Evolutionary conservation across 1,140 invertebrate genomes (phyloP), one percentile per base, ranked within the genome.

Genomic region (Trichonephila clavata): DNA sequence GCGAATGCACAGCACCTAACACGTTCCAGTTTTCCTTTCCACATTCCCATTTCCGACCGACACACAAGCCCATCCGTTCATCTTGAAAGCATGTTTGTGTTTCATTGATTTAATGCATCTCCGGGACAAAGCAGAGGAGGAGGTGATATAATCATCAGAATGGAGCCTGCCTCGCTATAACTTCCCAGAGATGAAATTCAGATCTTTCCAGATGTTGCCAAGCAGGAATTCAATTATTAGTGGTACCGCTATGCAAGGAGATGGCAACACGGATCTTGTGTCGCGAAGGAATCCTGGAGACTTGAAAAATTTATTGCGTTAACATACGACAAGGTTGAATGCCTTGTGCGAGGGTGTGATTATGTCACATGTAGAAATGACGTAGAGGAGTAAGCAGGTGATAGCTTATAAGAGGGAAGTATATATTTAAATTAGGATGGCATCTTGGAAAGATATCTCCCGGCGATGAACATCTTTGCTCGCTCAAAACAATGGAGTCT

Each of bases 11-110:
- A 50, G 50, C 27, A 21, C 8, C 86, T 32, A 87, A 87, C 86
- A 87, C 86, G 60, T 87, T 60, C 60, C 50, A 18, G 63, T 63
- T 60, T 39, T 27, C 65, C 21, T 60, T 63, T 18, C 65, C 21
- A 20, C 59, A 68, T 89, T 77, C 87, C 27, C 60, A 65, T 71
- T 87, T 89, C 39, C 14, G 60, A 18, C 68, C 57, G 57, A 90
- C 68, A 59, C 60, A 21, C 61, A 50, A 65, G 24, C 68, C 50
- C 50, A 27, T 88, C 88, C 27, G 24, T 90, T 90, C 88, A 90
- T 90, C 88, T 80, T 81, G 88, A 90, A 90, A 90, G 88, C 88
- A 81, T 90, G 88, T 90, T 90, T 90, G 68, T 90, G 88, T 90
- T 90, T 81, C 88, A 90, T 90, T 90, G 88, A 90, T 90, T 90